These are phyloP conservation scores for Sympetrum striolatum DNA, from an alignment of 2,888 invertebrate genomes.

Conservation along the genomic window DNA sequence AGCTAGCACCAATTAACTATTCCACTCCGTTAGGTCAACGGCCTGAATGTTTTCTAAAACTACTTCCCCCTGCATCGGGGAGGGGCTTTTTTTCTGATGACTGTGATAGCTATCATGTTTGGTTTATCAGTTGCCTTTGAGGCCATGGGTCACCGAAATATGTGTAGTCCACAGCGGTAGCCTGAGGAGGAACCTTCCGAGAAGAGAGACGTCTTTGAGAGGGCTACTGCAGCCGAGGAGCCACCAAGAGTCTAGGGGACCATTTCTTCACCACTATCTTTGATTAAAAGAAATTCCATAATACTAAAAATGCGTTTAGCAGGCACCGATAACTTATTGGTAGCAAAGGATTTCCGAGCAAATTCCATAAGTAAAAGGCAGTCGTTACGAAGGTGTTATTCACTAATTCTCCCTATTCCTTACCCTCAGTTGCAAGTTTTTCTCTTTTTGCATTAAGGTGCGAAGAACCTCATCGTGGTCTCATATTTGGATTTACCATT, in stretches of 20 bases:
- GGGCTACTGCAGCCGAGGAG: conserved; percentile 48
- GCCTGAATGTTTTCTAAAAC: conserved; percentile 52
- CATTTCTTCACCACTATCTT: no score
- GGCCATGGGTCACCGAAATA: conserved; percentile 53
- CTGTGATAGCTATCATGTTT: conserved; percentile 44
- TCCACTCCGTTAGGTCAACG: conserved; percentile 92
- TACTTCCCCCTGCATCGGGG: background rate
- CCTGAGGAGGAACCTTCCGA: conserved; percentile 53
- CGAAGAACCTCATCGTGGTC: no score
- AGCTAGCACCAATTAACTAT: conserved; percentile 89
- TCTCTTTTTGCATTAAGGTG: no score
- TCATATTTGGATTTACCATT: no score
- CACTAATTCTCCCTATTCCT: no score
- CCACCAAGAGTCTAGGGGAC: conserved; percentile 49
- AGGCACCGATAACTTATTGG: no score
- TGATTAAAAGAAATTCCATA: no score
- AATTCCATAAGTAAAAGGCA: no score
- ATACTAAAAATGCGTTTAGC: no score
- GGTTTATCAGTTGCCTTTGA: conserved; percentile 42
- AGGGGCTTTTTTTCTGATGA: conserved; percentile 24
- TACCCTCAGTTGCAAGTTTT: no score
- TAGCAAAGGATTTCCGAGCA: no score
- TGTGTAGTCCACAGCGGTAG: conserved; percentile 68
- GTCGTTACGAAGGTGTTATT: no score
- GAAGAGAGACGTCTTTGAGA: conserved; percentile 51